phyloP scores from a whole-genome alignment of 2,113 vertebrate species.

The Tylochromis polylepis region DNA sequence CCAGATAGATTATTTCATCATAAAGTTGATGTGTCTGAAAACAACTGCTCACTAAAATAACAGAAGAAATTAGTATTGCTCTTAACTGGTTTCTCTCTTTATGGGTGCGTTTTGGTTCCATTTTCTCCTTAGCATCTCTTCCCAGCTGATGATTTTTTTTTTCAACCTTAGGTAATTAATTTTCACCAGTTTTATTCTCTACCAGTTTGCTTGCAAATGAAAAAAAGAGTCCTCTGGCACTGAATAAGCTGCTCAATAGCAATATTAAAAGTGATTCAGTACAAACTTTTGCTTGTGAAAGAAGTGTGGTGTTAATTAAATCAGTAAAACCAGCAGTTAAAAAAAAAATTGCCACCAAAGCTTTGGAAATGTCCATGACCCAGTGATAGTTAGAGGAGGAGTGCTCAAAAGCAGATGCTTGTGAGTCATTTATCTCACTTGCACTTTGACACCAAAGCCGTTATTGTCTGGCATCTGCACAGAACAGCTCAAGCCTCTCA shows the following conservation, averaged over 20 bases:
- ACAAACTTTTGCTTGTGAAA: neutral
- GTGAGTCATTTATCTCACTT: slow-evolving; percentile 66
- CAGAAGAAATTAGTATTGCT: neutral
- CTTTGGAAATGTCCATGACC: slow-evolving; percentile 38
- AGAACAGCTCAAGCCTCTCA: slow-evolving; percentile 42
- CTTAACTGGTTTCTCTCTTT: neutral
- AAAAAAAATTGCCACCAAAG: neutral
- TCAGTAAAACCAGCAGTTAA: neutral
- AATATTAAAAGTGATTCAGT: neutral
- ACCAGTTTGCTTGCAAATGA: neutral
- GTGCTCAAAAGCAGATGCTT: slow-evolving; percentile 55
- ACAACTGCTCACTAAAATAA: neutral
- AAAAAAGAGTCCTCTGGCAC: neutral
- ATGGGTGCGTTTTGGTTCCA: neutral
- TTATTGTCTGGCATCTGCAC: slow-evolving; percentile 61
- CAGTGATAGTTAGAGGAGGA: slow-evolving; percentile 19
- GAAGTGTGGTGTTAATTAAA: neutral
- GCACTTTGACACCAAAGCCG: slow-evolving; percentile 59
- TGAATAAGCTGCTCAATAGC: neutral
- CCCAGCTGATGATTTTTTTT: neutral
- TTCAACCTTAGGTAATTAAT: neutral
- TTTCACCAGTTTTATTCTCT: neutral
- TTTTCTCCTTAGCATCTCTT: neutral
- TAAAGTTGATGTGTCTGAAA: neutral
- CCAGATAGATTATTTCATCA: neutral